Base-by-base conservation (phyloP, 53 echinoderm and acorn worm species). In the Holothuria leucospilota region DNA sequence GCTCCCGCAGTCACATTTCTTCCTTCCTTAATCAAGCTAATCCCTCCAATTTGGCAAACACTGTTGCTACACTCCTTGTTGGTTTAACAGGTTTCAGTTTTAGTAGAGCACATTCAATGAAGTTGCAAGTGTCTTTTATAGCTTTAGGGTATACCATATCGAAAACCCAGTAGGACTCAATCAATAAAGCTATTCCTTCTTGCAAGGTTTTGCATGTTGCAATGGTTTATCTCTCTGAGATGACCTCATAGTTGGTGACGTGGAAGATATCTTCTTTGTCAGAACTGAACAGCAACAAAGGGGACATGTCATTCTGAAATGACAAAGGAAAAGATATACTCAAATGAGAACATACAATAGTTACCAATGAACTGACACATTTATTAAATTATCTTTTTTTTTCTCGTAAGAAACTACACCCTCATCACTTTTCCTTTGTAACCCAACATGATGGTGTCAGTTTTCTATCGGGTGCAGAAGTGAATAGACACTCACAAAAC, bases 121-220 rank as follows among this genome's bases (percentile, higher is more conserved):
- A 81, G 61, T 81, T 81, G 28, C 27, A 81, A 15, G 59, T 30
- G 28, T 81, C 62, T 40, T 81, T 81, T 26, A 60, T 16, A 26
- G 25, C 60, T 62, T 81, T 81, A 2, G 81, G 81, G 59, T 81
- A 62, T 62, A 59, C 81, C 64, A 63, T 63, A 26, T 63, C 64
- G 11, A 63, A 63, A 27, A 81, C 62, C 15, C 1, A 81, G 62
- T 24, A 59, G 9, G 81, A 29, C 29, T 51, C 46, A 46, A 77
- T 21, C 0, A 77, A 51, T 6, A 51, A 77, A 13, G 51, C 51
- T 5, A 77, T 29, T 21, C 78, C 78, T 10, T 77, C 56, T 41
- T 20, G 13, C 18, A 77, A 77, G 49, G 46, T 41, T 21, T 41
- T 21, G 8, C 42, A 41, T 52, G 78, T 26, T 7, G 25, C 71